phyloP scores from a whole-genome alignment of 2,797 vertebrate species.

The Gastrophryne carolinensis region DNA sequence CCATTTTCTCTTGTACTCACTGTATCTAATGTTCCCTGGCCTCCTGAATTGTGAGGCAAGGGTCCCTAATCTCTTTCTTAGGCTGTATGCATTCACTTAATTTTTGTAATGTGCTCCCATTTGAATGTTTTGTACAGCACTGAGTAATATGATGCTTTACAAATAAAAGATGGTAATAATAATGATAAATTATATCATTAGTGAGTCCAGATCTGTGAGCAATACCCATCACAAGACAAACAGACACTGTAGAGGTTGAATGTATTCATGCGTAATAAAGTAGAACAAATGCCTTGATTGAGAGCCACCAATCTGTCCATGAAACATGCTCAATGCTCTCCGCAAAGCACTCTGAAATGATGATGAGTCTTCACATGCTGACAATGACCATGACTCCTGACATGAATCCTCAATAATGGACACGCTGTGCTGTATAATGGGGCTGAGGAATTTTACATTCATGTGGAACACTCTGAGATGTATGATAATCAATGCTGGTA shows the following conservation, averaged over 20 bases:
- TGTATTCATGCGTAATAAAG: background rate
- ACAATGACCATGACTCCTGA: background rate
- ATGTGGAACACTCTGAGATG: constrained; percentile 28
- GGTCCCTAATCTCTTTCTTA: background rate
- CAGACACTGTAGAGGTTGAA: background rate
- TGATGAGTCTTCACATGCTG: constrained; percentile 20
- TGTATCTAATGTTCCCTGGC: no score
- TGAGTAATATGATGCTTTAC: background rate
- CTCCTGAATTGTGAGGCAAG: background rate
- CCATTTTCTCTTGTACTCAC: no score
- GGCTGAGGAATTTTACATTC: background rate
- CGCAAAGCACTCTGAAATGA: background rate
- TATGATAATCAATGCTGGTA: constrained; percentile 18
- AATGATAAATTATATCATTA: no score
- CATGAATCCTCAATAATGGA: constrained; percentile 33
- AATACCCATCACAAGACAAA: background rate
- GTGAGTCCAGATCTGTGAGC: background rate
- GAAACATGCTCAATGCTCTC: background rate
- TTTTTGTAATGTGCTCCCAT: background rate
- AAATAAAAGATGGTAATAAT: no score
- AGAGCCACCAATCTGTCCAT: background rate
- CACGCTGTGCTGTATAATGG: constrained; percentile 27
- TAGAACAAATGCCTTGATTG: background rate
- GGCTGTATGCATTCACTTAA: background rate
- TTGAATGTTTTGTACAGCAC: background rate